Evolutionary conservation across 2,888 invertebrate species (phyloP).

Genomic region (Seira ritae): DNA sequence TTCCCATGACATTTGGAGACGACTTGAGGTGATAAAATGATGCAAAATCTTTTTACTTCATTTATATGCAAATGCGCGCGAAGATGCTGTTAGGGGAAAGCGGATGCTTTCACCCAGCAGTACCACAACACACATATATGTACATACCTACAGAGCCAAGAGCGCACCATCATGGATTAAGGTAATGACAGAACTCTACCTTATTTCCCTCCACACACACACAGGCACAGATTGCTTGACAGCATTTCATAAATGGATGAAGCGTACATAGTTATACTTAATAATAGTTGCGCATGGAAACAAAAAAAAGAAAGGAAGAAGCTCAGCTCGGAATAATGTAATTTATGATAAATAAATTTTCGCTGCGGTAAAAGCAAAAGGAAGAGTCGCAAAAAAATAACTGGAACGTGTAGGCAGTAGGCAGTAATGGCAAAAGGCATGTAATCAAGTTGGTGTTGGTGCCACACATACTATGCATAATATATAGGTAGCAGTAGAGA

Average conservation of each 20-base stretch:
- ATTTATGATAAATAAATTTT: slow-evolving; percentile 6
- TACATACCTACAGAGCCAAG: neutral
- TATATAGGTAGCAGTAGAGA: no score
- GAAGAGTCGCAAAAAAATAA: neutral
- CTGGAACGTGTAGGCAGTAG: no score
- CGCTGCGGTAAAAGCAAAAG: neutral
- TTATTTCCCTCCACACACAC: neutral
- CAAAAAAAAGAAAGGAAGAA: neutral
- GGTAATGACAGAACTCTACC: neutral
- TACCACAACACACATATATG: neutral
- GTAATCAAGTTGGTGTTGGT: no score
- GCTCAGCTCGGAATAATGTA: neutral
- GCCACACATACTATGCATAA: no score
- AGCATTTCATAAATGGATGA: neutral
- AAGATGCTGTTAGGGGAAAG: neutral
- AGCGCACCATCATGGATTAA: neutral
- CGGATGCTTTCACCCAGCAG: slow-evolving; percentile 5
- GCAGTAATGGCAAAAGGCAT: no score
- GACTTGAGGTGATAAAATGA: neutral
- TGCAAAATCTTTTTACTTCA: slow-evolving; percentile 19
- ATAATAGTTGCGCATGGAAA: neutral
- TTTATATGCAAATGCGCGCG: slow-evolving; percentile 3
- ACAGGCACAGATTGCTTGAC: slow-evolving; percentile 1
- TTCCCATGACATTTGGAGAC: neutral
- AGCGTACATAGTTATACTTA: no score